Evolutionary conservation across 2,888 invertebrate species (phyloP), one percentile per base, ranked within the genome.

Genomic region (Drosophila bunnanda): DNA sequence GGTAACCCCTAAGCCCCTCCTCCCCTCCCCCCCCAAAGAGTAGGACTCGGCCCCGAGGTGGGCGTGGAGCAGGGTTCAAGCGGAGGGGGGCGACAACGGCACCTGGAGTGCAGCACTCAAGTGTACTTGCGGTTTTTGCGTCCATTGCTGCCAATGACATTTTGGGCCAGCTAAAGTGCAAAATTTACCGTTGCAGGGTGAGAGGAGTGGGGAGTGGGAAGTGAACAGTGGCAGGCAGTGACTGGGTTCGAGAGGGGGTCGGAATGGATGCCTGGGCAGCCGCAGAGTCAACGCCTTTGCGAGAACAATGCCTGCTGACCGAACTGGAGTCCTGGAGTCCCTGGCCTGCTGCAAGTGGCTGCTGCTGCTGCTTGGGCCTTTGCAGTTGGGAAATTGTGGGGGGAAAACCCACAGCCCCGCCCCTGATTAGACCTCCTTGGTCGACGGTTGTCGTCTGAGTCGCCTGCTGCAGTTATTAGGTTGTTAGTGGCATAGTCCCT

Each of bases 71-170:
- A 15, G n/a, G 36, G 41, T 30, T 34, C 36, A 17, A 22, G 54
- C 17, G 43, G 70, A 50, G 28, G 4, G 25, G 56, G 34, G 52
- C 76, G 57, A 84, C 88, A 82, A 88, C 88, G 78, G 89, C 83
- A 89, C 88, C 89, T 88, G 89, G 87, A 89, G 87, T 89, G 89
- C 84, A 75, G 81, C 90, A 89, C 89, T 86, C 85, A 86, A 90
- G 85, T 89, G 89, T 90, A 90, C 85, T 86, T 86, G 85, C 85
- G 85, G 85, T 90, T 86, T 89, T 90, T 89, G 89, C 89, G 89
- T 88, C 87, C 83, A 87, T 76, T 84, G 80, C 91, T 90, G 90
- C 89, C 91, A 90, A 90, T 90, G 91, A 91, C 90, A 91, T 86
- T 91, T 91, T 80, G 78, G 78, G 78, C 90, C 82, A 82, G 90